Conservation (phyloP, 2,113 vertebrate genomes). For the rabbit (Oryctolagus cuniculus) region mOryCun1.1 NC_091436.1:63100001-63100500, state of each 20-base stretch:
- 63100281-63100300: neutral
- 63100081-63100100: neutral
- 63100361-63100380: neutral
- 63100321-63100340: neutral
- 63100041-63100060: neutral
- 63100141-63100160: constrained; percentile 14
- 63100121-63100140: constrained; percentile 13
- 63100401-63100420: neutral
- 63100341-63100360: constrained; percentile 39
- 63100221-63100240: neutral
- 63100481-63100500: too few relatives aligned
- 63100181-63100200: constrained; percentile 5
- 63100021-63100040: neutral
- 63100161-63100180: neutral
- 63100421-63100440: neutral
- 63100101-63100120: constrained; percentile 17
- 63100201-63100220: neutral
- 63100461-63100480: too few relatives aligned
- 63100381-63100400: neutral
- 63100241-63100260: neutral
- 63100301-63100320: neutral
- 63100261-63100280: neutral
- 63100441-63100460: too few relatives aligned
- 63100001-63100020: neutral
- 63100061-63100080: neutral